Conservation (phyloP, 2,888 invertebrate genomes). For the Eupelmus urozonus region DNA sequence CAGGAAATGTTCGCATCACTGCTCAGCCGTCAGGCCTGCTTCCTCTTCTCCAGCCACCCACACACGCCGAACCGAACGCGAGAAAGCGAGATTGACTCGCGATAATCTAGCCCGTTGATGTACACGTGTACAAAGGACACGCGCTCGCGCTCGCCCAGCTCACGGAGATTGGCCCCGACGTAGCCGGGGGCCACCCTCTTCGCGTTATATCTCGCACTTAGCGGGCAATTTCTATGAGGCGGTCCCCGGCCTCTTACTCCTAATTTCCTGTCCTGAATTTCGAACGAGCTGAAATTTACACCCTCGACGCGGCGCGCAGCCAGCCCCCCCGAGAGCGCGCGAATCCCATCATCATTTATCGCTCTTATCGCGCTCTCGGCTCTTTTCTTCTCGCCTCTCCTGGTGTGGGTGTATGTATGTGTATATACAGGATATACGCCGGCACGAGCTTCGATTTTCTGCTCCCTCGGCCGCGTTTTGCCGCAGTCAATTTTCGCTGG, state of each 20-base stretch:
- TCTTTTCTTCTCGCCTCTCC: background rate
- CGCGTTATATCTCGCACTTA: constrained; percentile 10
- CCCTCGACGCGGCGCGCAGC: constrained; percentile 19
- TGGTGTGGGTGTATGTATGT: too few species aligned
- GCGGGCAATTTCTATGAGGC: constrained; percentile 9
- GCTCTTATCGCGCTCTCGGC: background rate
- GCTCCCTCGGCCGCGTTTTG: too few species aligned
- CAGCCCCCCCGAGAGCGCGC: too few species aligned
- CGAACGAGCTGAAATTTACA: constrained; percentile 74
- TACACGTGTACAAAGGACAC: constrained; percentile 5
- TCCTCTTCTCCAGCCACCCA: too few species aligned
- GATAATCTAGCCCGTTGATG: too few species aligned
- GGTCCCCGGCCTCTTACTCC: constrained; percentile 63
- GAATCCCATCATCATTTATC: background rate
- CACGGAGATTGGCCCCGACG: too few species aligned
- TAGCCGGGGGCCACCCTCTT: too few species aligned
- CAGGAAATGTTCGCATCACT: constrained; percentile 65
- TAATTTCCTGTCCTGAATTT: constrained; percentile 77
- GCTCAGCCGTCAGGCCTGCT: too few species aligned
- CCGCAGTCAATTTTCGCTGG: too few species aligned
- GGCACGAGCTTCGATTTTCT: too few species aligned
- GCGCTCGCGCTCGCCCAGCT: background rate
- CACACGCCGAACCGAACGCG: too few species aligned
- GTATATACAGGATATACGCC: too few species aligned
- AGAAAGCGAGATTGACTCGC: constrained; percentile 68